A percentile compares a stretch with the other conserved stretches of the same genome.
Evolutionary conservation across 2,113 vertebrate genomes (phyloP).

Genomic region (Pterocles burchelli): DNA sequence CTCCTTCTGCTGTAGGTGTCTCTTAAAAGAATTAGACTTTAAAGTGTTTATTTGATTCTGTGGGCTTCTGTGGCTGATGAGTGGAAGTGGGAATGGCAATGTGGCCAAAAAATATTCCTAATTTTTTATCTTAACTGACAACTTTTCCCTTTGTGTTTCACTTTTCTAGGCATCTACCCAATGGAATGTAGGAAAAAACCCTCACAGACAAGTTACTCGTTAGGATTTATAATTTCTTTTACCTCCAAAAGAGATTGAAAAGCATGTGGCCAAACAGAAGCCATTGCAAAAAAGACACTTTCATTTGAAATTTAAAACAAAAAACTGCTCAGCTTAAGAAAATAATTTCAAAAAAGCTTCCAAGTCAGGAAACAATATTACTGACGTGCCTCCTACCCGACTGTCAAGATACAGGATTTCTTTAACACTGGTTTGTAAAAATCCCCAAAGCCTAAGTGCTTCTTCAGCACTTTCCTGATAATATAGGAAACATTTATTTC

Average conservation of each 20-base stretch:
- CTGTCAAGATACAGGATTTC: neutral
- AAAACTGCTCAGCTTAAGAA: neutral
- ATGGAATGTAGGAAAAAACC: neutral
- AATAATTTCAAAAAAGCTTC: neutral
- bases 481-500: slow-evolving; percentile 42
- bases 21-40: neutral
- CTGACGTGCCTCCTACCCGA: neutral
- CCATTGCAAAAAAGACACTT: neutral
- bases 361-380: neutral
- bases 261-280: neutral
- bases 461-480: slow-evolving; percentile 1
- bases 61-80: neutral
- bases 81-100: neutral
- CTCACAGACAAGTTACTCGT: neutral
- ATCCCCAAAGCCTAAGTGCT: slow-evolving; percentile 24
- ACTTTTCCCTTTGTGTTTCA: neutral
- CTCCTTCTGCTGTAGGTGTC: neutral
- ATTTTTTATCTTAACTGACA: neutral
- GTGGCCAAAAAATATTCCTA: neutral
- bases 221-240: neutral
- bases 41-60: neutral
- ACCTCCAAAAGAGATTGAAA: neutral
- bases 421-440: slow-evolving; percentile 12
- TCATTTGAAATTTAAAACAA: neutral
- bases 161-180: neutral